These are phyloP conservation scores for Melanotus villosus DNA, from an alignment of 2,888 invertebrate genomes.

Conservation along the genomic window DNA sequence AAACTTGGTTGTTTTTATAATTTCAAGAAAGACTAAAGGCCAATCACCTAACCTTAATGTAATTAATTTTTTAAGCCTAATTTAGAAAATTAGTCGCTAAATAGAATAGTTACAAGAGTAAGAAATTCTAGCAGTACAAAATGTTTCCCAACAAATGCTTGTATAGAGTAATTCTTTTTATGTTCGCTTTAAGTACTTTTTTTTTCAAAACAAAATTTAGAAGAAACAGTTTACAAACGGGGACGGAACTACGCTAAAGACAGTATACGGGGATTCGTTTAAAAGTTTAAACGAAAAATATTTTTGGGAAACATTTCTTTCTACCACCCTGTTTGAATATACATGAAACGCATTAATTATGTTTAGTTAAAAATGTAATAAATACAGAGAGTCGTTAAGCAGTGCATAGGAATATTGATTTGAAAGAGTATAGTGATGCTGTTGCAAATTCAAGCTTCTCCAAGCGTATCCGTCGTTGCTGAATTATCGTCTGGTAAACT, in stretches of 20 bases:
- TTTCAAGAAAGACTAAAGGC: constrained; percentile 27
- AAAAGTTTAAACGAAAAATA: background rate
- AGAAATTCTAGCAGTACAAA: constrained; percentile 30
- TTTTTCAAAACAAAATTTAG: no score
- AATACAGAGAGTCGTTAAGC: constrained; percentile 26
- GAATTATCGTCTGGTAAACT: constrained; percentile 4
- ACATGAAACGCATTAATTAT: constrained; percentile 13
- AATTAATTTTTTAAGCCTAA: constrained; percentile 20
- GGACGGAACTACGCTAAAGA: no score
- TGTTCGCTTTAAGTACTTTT: background rate
- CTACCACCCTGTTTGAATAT: constrained; percentile 29
- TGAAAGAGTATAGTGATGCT: constrained; percentile 22
- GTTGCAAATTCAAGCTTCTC: constrained; percentile 25
- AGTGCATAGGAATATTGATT: constrained; percentile 28
- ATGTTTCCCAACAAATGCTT: constrained; percentile 27
- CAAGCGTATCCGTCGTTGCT: constrained; percentile 1
- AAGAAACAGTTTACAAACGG: no score
- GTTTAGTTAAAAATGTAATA: constrained; percentile 1
- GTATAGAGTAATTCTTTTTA: background rate
- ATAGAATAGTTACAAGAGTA: constrained; percentile 35
- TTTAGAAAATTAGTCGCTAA: constrained; percentile 37
- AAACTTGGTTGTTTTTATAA: constrained; percentile 1
- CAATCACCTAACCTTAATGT: constrained; percentile 9
- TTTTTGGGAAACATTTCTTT: constrained; percentile 9
- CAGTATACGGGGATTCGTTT: no score